Conservation (phyloP, 2,888 invertebrate genomes). For the Drosophila cognata region DNA sequence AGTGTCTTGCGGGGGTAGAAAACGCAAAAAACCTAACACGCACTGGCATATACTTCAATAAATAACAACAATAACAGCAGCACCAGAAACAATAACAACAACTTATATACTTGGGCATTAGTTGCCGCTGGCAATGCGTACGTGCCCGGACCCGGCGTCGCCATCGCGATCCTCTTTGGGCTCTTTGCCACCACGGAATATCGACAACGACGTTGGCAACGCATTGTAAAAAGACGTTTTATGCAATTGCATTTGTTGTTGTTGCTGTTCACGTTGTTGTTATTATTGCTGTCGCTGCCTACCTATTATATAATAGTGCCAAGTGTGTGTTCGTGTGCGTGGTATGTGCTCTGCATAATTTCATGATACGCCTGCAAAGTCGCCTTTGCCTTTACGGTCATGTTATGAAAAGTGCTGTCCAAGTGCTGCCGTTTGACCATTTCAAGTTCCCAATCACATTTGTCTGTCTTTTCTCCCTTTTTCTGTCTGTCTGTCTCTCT, state of each 20-base stretch:
- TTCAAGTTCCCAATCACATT: slow-evolving; percentile 61
- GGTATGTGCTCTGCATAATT: slow-evolving; percentile 81
- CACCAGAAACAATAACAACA: slow-evolving; percentile 34
- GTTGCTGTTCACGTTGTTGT: slow-evolving; percentile 27
- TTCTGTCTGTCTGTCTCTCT: slow-evolving; percentile 5
- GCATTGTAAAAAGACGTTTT: slow-evolving; percentile 72
- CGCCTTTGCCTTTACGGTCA: slow-evolving; percentile 34
- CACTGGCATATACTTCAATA: slow-evolving; percentile 64
- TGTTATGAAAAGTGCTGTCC: slow-evolving; percentile 51
- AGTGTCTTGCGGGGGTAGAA: not conserved
- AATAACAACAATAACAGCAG: slow-evolving; percentile 67
- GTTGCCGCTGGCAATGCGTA: slow-evolving; percentile 61
- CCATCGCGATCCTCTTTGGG: slow-evolving; percentile 57
- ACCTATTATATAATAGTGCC: slow-evolving; percentile 75
- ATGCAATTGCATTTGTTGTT: slow-evolving; percentile 64
- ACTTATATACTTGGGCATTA: slow-evolving; percentile 67
- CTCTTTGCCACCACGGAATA: slow-evolving; percentile 16
- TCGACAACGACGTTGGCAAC: slow-evolving; percentile 46
- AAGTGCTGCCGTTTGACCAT: slow-evolving; percentile 56
- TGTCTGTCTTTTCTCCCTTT: slow-evolving; percentile 33
- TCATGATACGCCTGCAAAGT: slow-evolving; percentile 65
- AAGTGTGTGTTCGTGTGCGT: slow-evolving; percentile 45
- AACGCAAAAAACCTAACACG: slow-evolving; percentile 53
- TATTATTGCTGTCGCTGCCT: slow-evolving; percentile 26
- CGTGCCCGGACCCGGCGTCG: slow-evolving; percentile 76